phyloP scores from a whole-genome alignment of 2,797 vertebrate genomes.

The Oreortyx pictus region DNA sequence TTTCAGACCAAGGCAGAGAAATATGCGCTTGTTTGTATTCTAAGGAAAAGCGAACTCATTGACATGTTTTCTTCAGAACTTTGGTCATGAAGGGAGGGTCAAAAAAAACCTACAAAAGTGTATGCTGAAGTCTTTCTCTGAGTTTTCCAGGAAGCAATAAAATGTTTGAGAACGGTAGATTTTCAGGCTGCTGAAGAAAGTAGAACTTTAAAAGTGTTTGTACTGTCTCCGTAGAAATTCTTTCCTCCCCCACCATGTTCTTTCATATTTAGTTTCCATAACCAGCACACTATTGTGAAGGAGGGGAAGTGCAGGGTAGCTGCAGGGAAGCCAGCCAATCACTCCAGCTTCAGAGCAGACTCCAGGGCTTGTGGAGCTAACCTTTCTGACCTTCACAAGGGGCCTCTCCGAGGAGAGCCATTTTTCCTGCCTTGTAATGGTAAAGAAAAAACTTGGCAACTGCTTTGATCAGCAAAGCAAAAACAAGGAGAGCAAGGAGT shows the following conservation, averaged over 20 bases:
- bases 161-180: slow-evolving; percentile 57
- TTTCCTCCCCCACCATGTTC: slow-evolving; percentile 73
- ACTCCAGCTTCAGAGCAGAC: slow-evolving; percentile 62
- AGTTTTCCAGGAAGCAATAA: slow-evolving; percentile 45
- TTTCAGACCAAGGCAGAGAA: neutral
- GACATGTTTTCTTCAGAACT: neutral
- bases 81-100: neutral
- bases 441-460: slow-evolving; percentile 85
- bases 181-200: slow-evolving; percentile 63
- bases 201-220: slow-evolving; percentile 23
- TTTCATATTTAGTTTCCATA: slow-evolving; percentile 75
- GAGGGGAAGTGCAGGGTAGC: slow-evolving; percentile 59
- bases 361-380: slow-evolving; percentile 66
- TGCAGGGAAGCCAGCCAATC: slow-evolving; percentile 66
- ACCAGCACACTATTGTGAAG: slow-evolving; percentile 54
- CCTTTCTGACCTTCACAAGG: slow-evolving; percentile 84
- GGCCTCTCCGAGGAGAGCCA: slow-evolving; percentile 83
- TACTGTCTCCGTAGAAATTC: slow-evolving; percentile 64
- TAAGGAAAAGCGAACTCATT: neutral
- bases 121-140: neutral
- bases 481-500: slow-evolving; percentile 89
- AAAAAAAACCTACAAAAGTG: neutral
- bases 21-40: neutral
- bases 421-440: slow-evolving; percentile 79
- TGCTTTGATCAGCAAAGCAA: slow-evolving; percentile 94